Evolutionary conservation across 2,797 vertebrate species (phyloP).

Genomic region (Falco biarmicus): DNA sequence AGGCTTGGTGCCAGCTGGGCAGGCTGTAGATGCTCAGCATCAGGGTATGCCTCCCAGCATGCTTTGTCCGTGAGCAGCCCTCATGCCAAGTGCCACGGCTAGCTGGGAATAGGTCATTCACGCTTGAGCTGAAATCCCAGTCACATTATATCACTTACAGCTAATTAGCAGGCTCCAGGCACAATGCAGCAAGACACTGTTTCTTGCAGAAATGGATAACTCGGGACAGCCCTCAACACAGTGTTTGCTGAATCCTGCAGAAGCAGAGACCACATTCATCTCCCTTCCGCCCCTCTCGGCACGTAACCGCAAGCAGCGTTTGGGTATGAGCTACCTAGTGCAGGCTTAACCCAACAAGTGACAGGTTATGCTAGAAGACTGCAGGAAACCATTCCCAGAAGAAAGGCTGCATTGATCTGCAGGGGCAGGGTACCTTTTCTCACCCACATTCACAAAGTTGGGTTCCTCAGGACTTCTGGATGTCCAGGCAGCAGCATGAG

Average conservation of each 20-base stretch:
- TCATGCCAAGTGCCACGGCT: not conserved
- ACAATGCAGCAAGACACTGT: slow-evolving; percentile 31
- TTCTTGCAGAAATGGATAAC: not conserved
- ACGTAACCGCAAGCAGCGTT: not conserved
- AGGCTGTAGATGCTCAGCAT: not conserved
- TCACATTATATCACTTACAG: slow-evolving; percentile 66
- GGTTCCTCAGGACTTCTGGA: slow-evolving; percentile 16
- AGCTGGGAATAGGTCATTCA: slow-evolving; percentile 58
- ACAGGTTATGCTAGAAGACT: not conserved
- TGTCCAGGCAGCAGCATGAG: not conserved
- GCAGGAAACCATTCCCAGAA: not conserved
- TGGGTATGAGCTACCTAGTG: not conserved
- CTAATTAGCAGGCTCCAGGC: slow-evolving; percentile 68
- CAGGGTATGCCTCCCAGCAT: slow-evolving; percentile 6
- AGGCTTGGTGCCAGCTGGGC: not conserved
- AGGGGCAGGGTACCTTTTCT: not conserved
- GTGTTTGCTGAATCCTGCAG: not conserved
- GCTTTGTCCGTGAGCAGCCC: not conserved
- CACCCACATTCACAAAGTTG: not conserved
- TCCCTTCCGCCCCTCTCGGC: not conserved
- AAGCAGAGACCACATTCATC: not conserved
- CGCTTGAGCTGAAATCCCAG: slow-evolving; percentile 50
- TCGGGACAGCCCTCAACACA: not conserved
- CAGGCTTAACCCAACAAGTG: not conserved
- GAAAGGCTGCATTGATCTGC: slow-evolving; percentile 37